Percentiles rank a stretch among this genome's conserved stretches.
These are phyloP conservation scores for Ptychoptera contaminata DNA, from an alignment of 2,888 invertebrate genomes.

Conservation along the genomic window DNA sequence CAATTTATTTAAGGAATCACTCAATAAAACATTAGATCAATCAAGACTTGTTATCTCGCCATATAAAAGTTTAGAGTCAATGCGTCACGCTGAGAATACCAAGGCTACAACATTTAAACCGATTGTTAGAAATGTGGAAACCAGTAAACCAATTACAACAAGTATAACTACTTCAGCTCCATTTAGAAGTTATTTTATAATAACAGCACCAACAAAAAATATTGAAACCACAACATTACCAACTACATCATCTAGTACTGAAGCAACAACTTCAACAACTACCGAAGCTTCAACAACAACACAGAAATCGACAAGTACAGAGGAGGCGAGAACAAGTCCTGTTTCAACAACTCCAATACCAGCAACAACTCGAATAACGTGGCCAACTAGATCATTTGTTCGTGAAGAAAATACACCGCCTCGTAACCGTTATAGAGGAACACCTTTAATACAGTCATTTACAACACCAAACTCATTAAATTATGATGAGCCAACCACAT, in stretches of 20 bases:
- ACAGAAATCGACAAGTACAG: conserved; percentile 10
- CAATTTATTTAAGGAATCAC: conserved; percentile 24
- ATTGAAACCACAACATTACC: neutral
- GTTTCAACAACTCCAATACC: conserved; percentile 15
- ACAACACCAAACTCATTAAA: conserved; percentile 17
- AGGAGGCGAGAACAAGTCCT: conserved; percentile 8
- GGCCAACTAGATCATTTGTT: neutral
- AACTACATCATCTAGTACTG: conserved; percentile 6
- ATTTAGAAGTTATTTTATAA: conserved; percentile 20
- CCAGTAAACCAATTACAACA: conserved; percentile 13
- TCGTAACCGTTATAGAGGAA: conserved; percentile 25
- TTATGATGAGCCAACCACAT: conserved; percentile 24
- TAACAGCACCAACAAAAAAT: conserved; percentile 17
- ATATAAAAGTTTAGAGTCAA: conserved; percentile 35
- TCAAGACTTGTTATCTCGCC: conserved; percentile 35
- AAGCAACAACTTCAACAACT: conserved; percentile 9
- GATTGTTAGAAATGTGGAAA: conserved; percentile 16
- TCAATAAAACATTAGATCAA: conserved; percentile 22
- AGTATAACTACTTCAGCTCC: conserved; percentile 16
- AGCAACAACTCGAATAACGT: conserved; percentile 11
- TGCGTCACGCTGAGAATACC: conserved; percentile 27
- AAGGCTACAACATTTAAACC: conserved; percentile 14
- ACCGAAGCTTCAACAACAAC: conserved; percentile 15
- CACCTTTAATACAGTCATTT: conserved; percentile 18
- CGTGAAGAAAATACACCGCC: conserved; percentile 8